Evolutionary conservation across 2,797 vertebrate species (phyloP).

Genomic region (Ptychobarbus kaznakovi): DNA sequence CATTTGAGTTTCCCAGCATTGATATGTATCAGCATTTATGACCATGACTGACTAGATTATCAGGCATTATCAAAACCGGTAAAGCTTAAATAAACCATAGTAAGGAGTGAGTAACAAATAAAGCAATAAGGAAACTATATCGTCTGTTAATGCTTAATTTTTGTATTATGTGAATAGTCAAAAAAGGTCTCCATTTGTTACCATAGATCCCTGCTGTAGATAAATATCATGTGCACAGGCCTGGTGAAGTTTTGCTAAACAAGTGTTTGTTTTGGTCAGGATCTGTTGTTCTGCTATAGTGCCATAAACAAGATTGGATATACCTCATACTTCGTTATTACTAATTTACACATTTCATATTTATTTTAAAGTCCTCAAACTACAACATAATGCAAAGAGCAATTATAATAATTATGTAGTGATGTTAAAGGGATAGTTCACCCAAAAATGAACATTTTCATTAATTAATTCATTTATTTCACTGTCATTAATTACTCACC

Average conservation of each 20-base stretch:
- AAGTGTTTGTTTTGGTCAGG: neutral
- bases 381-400: neutral
- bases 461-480: no score
- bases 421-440: no score
- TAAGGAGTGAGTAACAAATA: neutral
- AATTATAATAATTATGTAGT: neutral
- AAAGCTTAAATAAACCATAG: neutral
- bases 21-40: constrained; percentile 21
- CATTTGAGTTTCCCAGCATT: neutral
- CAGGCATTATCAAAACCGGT: neutral
- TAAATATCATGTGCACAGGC: neutral
- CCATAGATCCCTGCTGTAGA: neutral
- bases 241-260: constrained; percentile 5
- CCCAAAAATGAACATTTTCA: no score
- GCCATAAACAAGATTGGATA: neutral
- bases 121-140: constrained; percentile 65
- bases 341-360: neutral
- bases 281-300: neutral
- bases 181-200: neutral
- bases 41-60: neutral
- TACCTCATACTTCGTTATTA: neutral
- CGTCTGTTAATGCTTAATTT: constrained; percentile 57
- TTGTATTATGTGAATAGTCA: constrained; percentile 18
- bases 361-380: neutral
- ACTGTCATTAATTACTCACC: no score